Evolutionary conservation across 1,140 invertebrate species (phyloP).

Genomic region (Teleogryllus occipitalis): DNA sequence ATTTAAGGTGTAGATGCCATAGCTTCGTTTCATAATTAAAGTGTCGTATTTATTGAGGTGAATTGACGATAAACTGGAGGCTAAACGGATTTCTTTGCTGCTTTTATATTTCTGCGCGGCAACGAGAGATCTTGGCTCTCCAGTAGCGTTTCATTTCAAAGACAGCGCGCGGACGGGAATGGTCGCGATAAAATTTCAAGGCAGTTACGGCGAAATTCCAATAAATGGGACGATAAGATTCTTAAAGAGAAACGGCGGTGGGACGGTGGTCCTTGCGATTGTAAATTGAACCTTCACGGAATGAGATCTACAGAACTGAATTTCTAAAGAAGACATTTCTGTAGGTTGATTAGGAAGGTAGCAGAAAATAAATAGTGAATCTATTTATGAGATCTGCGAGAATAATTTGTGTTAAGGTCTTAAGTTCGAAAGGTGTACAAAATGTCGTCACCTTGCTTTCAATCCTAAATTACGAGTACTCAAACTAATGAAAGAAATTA

Average conservation of each 20-base stretch:
- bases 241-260: background rate
- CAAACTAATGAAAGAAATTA: too few species aligned
- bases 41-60: conserved; percentile 4
- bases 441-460: too few species aligned
- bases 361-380: too few species aligned
- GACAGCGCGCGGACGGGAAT: background rate
- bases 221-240: background rate
- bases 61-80: background rate
- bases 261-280: background rate
- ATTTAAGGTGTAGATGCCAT: background rate
- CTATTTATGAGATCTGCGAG: too few species aligned
- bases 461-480: too few species aligned
- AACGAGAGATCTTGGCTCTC: background rate
- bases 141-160: background rate
- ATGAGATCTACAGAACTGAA: too few species aligned
- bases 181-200: background rate
- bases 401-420: too few species aligned
- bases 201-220: background rate
- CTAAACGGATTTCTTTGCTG: background rate
- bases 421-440: too few species aligned
- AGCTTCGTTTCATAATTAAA: background rate
- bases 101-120: background rate
- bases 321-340: too few species aligned
- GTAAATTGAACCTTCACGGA: background rate
- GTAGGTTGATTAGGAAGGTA: too few species aligned